Conservation (phyloP, 2,888 invertebrate genomes). For the Sicus ferrugineus region DNA sequence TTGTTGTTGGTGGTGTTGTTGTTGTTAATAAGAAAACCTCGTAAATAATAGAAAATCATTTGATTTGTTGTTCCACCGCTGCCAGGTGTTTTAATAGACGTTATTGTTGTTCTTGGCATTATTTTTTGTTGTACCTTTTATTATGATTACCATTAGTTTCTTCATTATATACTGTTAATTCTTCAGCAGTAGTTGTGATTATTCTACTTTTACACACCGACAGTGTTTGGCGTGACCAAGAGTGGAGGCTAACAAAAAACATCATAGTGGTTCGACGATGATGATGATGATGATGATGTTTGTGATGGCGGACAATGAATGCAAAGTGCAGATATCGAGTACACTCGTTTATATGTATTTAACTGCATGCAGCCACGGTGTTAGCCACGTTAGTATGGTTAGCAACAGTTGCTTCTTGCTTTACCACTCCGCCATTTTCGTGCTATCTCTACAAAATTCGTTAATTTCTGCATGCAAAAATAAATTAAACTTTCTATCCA, state of each 20-base stretch:
- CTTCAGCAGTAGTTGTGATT: not conserved
- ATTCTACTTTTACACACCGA: slow-evolving; percentile 22
- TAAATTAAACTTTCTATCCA: slow-evolving; percentile 30
- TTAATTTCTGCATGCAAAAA: slow-evolving; percentile 18
- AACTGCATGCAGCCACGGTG: too few relatives aligned
- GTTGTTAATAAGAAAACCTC: slow-evolving; percentile 13
- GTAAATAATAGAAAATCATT: slow-evolving; percentile 21
- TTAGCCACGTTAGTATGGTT: not conserved
- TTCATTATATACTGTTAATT: slow-evolving; percentile 12
- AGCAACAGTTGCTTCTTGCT: slow-evolving; percentile 6
- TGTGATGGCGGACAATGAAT: not conserved
- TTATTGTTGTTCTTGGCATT: not conserved
- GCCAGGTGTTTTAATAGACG: slow-evolving; percentile 14
- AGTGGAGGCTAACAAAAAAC: slow-evolving; percentile 6
- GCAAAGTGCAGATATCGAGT: too few relatives aligned
- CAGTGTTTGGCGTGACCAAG: slow-evolving; percentile 12
- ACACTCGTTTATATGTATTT: too few relatives aligned
- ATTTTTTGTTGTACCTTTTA: not conserved
- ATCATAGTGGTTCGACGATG: not conserved
- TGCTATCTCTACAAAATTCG: slow-evolving; percentile 17
- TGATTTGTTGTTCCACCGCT: not conserved
- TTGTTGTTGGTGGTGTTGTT: slow-evolving; percentile 6
- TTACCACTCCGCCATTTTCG: not conserved
- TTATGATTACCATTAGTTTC: slow-evolving; percentile 25
- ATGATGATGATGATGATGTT: not conserved